Base-by-base conservation (phyloP, 2,113 vertebrate genomes). In the Neopipo cinnamomea region DNA sequence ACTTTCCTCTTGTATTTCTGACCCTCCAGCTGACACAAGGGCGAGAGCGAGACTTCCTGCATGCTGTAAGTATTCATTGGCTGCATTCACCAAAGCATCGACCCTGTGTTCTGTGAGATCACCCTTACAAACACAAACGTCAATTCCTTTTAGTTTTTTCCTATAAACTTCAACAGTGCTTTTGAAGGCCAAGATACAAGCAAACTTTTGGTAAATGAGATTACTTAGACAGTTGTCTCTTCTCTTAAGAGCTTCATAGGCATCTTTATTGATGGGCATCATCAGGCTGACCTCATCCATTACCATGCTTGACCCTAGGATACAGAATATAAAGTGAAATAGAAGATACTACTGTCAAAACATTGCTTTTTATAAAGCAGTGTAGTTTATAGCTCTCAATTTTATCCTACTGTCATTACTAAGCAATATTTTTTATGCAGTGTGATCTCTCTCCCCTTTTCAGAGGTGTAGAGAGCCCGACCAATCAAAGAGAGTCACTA, bases 81-180 rank as follows among this genome's bases (percentile, higher is more conserved):
- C 99, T 67, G 99, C 98, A 78, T 99, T 99, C 6, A 99, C 99
- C 79, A 99, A 96, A 71, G 97, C 99, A 46, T 98, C 97, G 0
- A 65, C 98, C 17, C 2, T 0, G 25, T 99, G 98, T 67, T 14
- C 90, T 70, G 98, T 98, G 44, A 99, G 98, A 97, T 99, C 98
- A 30, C 89, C 98, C 92, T 98, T 99, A 98, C 97, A 99, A 74
- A 99, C 99, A 2, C 98, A 98, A 53, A 99, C 14, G 20, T 88
- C 59, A 33, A 98, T 30, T 24, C 92, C 90, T 1, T 0, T 27
- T 37, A 99, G 33, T 14, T 2, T 82, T 76, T 77, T 94, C 65
- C 63, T 94, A 77, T 98, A 98, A n/a, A 98, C 97, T 68, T 93
- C 94, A 39, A 41, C 78, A 68, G 75, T 14, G 3, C 30, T 95